A percentile compares a stretch with the other conserved stretches of the same genome.
Conservation (phyloP, 2,888 invertebrate genomes). For the Lydus trimaculatus region DNA sequence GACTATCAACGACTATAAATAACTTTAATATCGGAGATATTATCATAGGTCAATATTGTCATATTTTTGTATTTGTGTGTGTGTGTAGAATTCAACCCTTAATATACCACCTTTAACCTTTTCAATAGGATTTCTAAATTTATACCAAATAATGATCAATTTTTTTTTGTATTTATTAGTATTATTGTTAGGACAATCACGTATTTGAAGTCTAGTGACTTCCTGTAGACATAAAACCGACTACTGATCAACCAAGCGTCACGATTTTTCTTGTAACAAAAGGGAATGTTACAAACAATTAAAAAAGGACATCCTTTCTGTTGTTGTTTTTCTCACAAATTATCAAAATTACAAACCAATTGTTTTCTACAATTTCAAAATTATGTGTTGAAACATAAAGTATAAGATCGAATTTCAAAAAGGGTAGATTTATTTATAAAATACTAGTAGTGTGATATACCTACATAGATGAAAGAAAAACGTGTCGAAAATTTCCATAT, state of each 20-base stretch:
- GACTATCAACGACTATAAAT: not conserved
- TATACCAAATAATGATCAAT: not conserved
- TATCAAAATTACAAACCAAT: not conserved
- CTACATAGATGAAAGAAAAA: too few species aligned
- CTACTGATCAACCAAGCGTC: not conserved
- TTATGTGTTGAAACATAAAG: not conserved
- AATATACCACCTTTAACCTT: not conserved
- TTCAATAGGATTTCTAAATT: not conserved
- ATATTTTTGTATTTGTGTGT: too few species aligned
- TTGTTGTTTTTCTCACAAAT: not conserved
- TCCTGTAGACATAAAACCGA: not conserved
- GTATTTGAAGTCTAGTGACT: constrained; percentile 3
- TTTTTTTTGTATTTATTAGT: not conserved
- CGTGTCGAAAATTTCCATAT: not conserved
- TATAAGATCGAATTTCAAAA: not conserved
- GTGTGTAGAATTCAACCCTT: not conserved
- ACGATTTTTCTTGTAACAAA: constrained; percentile 5
- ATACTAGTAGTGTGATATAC: not conserved
- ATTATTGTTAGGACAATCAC: not conserved
- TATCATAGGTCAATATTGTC: not conserved
- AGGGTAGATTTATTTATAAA: not conserved
- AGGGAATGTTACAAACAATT: not conserved
- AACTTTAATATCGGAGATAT: not conserved
- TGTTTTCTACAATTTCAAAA: not conserved
- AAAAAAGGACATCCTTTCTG: not conserved